A percentile compares a stretch with the other conserved stretches of the same genome.
Evolutionary conservation across 2,797 vertebrate genomes (phyloP).

Genomic region (Sebastes diploproa): DNA sequence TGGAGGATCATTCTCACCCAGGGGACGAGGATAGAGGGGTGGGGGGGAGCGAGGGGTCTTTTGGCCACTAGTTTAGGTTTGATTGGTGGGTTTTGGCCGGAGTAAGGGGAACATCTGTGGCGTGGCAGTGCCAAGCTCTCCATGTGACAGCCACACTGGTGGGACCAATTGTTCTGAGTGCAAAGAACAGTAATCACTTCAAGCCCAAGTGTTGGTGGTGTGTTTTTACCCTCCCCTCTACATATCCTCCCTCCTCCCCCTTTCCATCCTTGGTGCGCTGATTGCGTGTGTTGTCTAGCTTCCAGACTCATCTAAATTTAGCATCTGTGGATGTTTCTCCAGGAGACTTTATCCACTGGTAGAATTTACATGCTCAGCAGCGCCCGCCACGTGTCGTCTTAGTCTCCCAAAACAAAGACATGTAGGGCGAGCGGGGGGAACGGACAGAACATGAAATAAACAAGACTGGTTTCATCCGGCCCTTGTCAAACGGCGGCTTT

Average conservation of each 20-base stretch:
- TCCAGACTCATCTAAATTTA: conserved; percentile 79
- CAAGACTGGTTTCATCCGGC: conserved; percentile 73
- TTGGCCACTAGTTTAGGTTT: conserved; percentile 75
- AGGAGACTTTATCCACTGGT: conserved; percentile 52
- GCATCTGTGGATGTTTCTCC: conserved; percentile 63
- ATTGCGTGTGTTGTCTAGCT: conserved; percentile 69
- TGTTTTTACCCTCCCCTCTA: conserved; percentile 10
- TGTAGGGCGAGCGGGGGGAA: conserved; percentile 13
- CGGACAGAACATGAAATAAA: conserved; percentile 63
- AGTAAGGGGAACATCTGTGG: conserved; percentile 79
- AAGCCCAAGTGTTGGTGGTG: conserved; percentile 67
- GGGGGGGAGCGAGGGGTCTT: conserved; percentile 51
- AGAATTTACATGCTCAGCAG: conserved; percentile 46
- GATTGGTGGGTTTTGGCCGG: conserved; percentile 79
- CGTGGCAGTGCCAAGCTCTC: conserved; percentile 75
- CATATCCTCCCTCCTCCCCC: conserved; percentile 28
- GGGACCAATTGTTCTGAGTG: conserved; percentile 78
- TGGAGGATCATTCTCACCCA: conserved; percentile 51
- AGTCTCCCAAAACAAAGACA: conserved; percentile 31
- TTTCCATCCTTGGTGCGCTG: conserved; percentile 63
- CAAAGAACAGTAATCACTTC: conserved; percentile 81
- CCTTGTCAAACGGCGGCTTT: conserved; percentile 68
- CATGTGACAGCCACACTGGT: conserved; percentile 73
- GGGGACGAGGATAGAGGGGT: conserved; percentile 27
- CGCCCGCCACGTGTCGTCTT: conserved; percentile 1